Conservation (phyloP, 2,888 invertebrate genomes). For the Pterostichus niger region DNA sequence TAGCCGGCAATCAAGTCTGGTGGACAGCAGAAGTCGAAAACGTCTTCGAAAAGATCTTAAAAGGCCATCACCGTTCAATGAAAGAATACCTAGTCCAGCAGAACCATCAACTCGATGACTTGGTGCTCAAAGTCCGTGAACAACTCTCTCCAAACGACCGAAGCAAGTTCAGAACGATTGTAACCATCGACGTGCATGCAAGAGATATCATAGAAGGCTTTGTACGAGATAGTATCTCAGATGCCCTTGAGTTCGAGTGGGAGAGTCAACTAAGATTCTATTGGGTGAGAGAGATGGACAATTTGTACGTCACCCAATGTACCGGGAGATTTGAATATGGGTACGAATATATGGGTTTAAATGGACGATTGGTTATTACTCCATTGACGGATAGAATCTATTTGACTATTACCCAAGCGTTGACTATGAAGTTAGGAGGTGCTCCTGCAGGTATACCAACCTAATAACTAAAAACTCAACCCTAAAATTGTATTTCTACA, state of each 20-base stretch:
- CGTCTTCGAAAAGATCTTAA: constrained; percentile 86
- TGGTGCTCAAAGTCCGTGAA: constrained; percentile 87
- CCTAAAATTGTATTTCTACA: too few relatives aligned
- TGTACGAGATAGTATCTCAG: constrained; percentile 89
- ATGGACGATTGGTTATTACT: constrained; percentile 94
- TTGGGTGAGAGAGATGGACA: constrained; percentile 91
- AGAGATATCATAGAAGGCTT: constrained; percentile 93
- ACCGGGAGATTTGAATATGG: constrained; percentile 94
- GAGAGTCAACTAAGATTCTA: constrained; percentile 96
- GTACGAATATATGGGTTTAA: constrained; percentile 97
- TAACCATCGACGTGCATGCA: constrained; percentile 95
- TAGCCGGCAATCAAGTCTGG: constrained; percentile 94
- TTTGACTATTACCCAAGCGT: constrained; percentile 94
- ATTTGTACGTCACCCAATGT: constrained; percentile 91
- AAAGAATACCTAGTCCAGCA: constrained; percentile 91
- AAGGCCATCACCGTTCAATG: constrained; percentile 92
- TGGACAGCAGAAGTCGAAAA: constrained; percentile 98
- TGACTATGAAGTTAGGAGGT: constrained; percentile 94
- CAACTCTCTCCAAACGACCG: constrained; percentile 90
- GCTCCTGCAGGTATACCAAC: constrained; percentile 88
- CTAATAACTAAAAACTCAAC: background rate
- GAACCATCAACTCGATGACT: constrained; percentile 90
- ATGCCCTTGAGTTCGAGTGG: constrained; percentile 94
- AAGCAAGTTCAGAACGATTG: constrained; percentile 91
- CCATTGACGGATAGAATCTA: constrained; percentile 96